Conservation (phyloP, 2,888 invertebrate genomes). For the Rhagium mordax region DNA sequence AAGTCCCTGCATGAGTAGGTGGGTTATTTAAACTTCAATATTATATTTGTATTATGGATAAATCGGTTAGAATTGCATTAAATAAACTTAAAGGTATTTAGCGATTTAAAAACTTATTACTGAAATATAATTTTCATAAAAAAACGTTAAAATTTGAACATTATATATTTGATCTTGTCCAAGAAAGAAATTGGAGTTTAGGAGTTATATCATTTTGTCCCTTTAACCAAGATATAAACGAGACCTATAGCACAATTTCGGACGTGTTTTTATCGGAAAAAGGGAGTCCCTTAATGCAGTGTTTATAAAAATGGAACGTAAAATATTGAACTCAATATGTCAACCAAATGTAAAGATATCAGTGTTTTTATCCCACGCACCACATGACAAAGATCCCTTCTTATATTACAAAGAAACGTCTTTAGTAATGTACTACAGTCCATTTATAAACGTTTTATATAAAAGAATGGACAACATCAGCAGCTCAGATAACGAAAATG, state of each 20-base stretch:
- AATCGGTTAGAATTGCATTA: too few species aligned
- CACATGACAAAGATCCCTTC: neutral
- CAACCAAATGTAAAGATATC: neutral
- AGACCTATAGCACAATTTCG: neutral
- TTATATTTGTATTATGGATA: too few species aligned
- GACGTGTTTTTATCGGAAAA: neutral
- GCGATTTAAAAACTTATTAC: too few species aligned
- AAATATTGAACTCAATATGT: neutral
- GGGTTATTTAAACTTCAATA: too few species aligned
- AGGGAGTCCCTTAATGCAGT: neutral
- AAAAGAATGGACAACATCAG: conserved; percentile 4
- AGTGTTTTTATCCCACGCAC: neutral
- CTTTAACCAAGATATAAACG: neutral
- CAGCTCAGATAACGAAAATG: conserved; percentile 2
- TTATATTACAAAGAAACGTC: conserved; percentile 7
- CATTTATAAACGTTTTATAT: neutral
- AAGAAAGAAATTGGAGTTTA: too few species aligned
- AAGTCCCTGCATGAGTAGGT: too few species aligned
- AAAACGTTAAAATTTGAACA: too few species aligned
- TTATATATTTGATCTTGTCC: too few species aligned
- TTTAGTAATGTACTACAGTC: neutral
- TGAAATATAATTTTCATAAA: too few species aligned
- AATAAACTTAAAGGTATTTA: too few species aligned
- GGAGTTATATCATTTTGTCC: too few species aligned
- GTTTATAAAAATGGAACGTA: neutral